phyloP scores from a whole-genome alignment of 2,888 invertebrate species.

The Pocota personata region DNA sequence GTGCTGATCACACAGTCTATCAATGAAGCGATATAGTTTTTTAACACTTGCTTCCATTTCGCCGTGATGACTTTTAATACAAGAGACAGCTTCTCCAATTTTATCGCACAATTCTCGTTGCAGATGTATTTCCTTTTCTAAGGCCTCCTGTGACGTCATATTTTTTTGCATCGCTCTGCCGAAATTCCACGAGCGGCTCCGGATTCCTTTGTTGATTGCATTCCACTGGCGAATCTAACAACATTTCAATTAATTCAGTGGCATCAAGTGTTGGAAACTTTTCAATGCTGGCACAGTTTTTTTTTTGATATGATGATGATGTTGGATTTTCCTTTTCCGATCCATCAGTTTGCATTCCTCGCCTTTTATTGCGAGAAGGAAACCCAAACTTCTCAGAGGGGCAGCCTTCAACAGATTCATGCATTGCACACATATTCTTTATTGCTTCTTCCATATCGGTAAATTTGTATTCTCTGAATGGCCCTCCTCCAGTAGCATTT shows the following conservation, averaged over 20 bases:
- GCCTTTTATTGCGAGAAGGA: background rate
- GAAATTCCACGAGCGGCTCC: background rate
- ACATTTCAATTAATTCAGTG: background rate
- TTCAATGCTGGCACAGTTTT: too few species aligned
- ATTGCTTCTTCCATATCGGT: conserved; percentile 3
- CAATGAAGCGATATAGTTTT: background rate
- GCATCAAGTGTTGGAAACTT: too few species aligned
- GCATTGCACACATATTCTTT: background rate
- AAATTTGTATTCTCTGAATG: background rate
- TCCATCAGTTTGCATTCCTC: background rate
- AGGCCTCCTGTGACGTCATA: conserved; percentile 11
- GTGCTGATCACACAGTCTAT: background rate
- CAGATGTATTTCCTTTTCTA: conserved; percentile 17
- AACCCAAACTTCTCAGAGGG: background rate
- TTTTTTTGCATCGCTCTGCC: background rate
- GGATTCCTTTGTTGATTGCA: background rate
- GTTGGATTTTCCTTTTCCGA: background rate
- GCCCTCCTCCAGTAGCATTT: background rate
- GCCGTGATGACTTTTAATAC: background rate
- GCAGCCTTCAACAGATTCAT: background rate
- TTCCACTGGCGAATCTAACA: background rate
- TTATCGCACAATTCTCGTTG: background rate
- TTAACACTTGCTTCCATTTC: too few species aligned
- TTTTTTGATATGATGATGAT: too few species aligned
- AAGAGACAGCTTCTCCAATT: background rate